Conservation (phyloP, 2,888 invertebrate species). For the Tineola bisselliella region DNA sequence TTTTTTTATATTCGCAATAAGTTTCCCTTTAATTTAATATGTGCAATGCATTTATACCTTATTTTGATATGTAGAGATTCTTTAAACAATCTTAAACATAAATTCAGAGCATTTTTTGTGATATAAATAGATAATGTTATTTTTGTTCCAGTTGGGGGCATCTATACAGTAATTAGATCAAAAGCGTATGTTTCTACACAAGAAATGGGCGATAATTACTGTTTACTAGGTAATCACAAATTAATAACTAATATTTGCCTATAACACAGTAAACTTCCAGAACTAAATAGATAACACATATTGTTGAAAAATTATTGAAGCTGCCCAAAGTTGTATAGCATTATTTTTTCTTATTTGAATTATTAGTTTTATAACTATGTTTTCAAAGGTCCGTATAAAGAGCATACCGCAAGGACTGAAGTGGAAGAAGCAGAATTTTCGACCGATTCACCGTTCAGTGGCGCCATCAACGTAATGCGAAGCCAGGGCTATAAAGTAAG, state of each 20-base stretch:
- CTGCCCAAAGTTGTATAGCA: too few relatives aligned
- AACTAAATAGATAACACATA: too few relatives aligned
- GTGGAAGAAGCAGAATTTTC: constrained; percentile 93
- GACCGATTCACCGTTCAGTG: constrained; percentile 74
- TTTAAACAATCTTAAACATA: too few relatives aligned
- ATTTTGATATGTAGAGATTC: too few relatives aligned
- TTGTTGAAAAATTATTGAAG: too few relatives aligned
- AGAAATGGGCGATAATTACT: constrained; percentile 98
- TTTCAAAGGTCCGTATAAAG: constrained; percentile 84
- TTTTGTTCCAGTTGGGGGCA: constrained; percentile 88
- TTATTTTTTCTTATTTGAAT: constrained; percentile 23
- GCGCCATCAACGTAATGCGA: constrained; percentile 81
- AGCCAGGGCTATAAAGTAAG: constrained; percentile 87
- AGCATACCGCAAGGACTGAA: constrained; percentile 91
- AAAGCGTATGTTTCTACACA: constrained; percentile 97
- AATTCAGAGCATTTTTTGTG: too few relatives aligned
- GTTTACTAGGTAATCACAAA: constrained; percentile 74
- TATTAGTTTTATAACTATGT: too few relatives aligned
- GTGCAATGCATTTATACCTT: too few relatives aligned
- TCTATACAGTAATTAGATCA: constrained; percentile 98
- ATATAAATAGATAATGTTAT: not conserved
- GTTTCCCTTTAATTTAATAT: too few relatives aligned
- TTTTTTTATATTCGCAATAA: too few relatives aligned
- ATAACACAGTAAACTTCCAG: too few relatives aligned
- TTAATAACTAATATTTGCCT: too few relatives aligned